Conservation (phyloP, 2,113 vertebrate species). For the Hippoglossus stenolepis region DNA sequence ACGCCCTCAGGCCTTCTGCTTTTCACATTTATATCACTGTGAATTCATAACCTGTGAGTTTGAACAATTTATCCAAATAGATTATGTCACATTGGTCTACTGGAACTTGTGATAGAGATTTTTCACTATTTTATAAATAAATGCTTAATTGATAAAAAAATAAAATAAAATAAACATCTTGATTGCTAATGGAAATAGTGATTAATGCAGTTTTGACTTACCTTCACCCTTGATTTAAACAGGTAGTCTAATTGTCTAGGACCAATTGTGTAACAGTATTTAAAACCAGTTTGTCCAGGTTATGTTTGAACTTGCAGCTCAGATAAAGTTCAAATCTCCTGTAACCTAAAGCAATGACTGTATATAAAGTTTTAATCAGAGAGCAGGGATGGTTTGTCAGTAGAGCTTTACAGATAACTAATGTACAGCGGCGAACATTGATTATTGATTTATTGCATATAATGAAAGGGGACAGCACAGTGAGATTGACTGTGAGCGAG, state of each 20-base stretch:
- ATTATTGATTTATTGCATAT: background rate
- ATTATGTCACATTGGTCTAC: background rate
- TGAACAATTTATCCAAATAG: background rate
- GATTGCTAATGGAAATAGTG: background rate
- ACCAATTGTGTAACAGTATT: background rate
- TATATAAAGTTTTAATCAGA: background rate
- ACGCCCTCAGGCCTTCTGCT: background rate
- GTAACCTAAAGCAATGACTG: background rate
- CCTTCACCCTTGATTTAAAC: too few relatives aligned
- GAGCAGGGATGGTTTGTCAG: background rate
- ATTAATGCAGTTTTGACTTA: background rate
- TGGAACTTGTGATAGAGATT: background rate
- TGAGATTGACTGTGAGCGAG: slow-evolving; percentile 13
- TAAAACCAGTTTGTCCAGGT: background rate
- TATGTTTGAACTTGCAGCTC: background rate
- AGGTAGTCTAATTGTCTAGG: too few relatives aligned
- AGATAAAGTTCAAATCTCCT: background rate
- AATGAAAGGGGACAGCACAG: slow-evolving; percentile 13
- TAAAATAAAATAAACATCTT: background rate
- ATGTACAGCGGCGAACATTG: background rate
- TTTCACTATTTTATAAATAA: background rate
- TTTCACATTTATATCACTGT: background rate
- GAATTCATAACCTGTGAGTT: background rate
- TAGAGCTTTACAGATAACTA: background rate
- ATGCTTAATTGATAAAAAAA: background rate